These are phyloP conservation scores for Ondatra zibethicus DNA, from an alignment of 2,113 vertebrate species.

Conservation along the genomic window DNA sequence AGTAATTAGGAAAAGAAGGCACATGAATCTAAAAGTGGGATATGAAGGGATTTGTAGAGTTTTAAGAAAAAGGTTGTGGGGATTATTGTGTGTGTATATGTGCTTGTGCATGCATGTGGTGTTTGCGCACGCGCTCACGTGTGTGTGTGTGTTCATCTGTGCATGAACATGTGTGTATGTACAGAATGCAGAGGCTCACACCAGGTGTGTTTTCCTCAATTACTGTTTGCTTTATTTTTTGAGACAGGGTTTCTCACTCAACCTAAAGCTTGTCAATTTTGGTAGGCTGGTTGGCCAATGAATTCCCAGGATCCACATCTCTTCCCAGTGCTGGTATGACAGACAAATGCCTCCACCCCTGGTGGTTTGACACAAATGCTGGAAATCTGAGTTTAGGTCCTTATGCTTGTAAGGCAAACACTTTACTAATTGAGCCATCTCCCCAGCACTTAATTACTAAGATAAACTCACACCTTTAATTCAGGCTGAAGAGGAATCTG, in stretches of 20 bases:
- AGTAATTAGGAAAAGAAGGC: neutral
- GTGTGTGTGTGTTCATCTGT: neutral
- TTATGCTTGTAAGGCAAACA: too few relatives aligned
- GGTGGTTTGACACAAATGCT: neutral
- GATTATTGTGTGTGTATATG: too few relatives aligned
- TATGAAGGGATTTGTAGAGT: fast-evolving
- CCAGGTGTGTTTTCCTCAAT: neutral
- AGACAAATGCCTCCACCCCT: neutral
- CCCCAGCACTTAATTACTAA: too few relatives aligned
- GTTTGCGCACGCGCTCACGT: neutral
- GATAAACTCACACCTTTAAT: neutral
- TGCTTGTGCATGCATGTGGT: neutral
- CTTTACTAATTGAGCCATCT: neutral
- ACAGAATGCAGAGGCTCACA: neutral
- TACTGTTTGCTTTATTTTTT: neutral
- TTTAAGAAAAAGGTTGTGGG: neutral
- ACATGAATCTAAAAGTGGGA: neutral
- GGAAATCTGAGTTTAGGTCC: neutral
- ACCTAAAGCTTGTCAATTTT: neutral
- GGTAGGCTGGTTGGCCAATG: neutral
- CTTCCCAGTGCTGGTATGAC: neutral
- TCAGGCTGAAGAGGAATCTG: neutral
- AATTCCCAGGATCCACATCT: neutral
- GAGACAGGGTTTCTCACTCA: neutral
- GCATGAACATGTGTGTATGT: neutral